phyloP scores from a whole-genome alignment of 2,888 invertebrate genomes.

The Galerucella nymphaeae region DNA sequence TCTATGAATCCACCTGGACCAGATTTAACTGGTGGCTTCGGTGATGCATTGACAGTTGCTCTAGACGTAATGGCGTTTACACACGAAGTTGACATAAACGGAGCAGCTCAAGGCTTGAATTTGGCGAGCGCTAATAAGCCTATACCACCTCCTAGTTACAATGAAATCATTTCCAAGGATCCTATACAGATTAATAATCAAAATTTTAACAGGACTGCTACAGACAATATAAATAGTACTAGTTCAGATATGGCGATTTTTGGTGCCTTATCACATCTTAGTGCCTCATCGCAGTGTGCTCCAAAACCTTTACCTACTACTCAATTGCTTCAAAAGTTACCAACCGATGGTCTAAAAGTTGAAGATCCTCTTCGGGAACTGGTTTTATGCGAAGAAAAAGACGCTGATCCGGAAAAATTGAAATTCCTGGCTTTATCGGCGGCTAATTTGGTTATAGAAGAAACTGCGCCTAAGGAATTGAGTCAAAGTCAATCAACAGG shows the following conservation, averaged over 20 bases:
- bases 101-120: constrained; percentile 56
- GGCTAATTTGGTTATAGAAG: constrained; percentile 69
- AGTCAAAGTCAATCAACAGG: constrained; percentile 36
- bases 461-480: constrained; percentile 52
- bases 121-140: constrained; percentile 52
- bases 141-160: constrained; percentile 22
- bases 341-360: constrained; percentile 25
- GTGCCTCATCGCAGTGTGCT: constrained; percentile 53
- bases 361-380: constrained; percentile 74
- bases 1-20: constrained; percentile 62
- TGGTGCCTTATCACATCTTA: constrained; percentile 58
- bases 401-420: constrained; percentile 65
- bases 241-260: constrained; percentile 50
- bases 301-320: constrained; percentile 28
- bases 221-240: neutral
- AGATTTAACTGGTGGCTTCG: constrained; percentile 67
- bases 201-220: neutral
- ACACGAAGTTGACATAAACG: constrained; percentile 68
- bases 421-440: constrained; percentile 72
- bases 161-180: constrained; percentile 6
- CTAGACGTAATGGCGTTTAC: constrained; percentile 88
- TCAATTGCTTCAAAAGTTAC: constrained; percentile 25
- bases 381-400: constrained; percentile 70
- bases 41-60: constrained; percentile 78
- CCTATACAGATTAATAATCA: constrained; percentile 19